Conservation (phyloP, 2,888 invertebrate species). For the Hydroisotoma schaefferi region DNA sequence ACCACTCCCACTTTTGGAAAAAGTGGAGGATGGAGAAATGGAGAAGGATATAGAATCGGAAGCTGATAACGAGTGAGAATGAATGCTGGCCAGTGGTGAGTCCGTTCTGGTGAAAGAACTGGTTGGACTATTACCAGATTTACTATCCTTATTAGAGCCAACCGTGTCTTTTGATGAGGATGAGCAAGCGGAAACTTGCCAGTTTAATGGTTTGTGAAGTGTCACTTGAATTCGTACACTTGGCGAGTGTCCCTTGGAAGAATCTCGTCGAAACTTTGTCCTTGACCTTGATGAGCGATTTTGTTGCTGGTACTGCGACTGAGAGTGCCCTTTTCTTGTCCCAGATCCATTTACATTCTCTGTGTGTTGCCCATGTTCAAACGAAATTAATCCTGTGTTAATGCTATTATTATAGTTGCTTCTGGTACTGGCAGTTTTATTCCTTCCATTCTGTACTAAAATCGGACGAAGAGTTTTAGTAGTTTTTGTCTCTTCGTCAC, state of each 20-base stretch:
- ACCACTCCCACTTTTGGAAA: not conserved
- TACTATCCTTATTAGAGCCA: too few relatives aligned
- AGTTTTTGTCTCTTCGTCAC: not conserved
- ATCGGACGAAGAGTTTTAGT: not conserved
- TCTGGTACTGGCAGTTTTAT: not conserved
- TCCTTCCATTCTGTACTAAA: not conserved
- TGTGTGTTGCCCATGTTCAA: too few relatives aligned
- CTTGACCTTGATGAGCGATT: slow-evolving; percentile 26
- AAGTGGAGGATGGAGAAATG: slow-evolving; percentile 26
- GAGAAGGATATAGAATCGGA: slow-evolving; percentile 32
- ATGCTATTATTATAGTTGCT: not conserved
- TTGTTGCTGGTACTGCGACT: slow-evolving; percentile 21
- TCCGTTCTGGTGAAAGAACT: slow-evolving; percentile 15
- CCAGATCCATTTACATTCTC: too few relatives aligned
- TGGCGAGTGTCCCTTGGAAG: slow-evolving; percentile 25
- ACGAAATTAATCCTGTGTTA: too few relatives aligned
- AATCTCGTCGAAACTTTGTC: slow-evolving; percentile 12
- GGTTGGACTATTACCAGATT: too few relatives aligned
- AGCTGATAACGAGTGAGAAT: slow-evolving; percentile 28
- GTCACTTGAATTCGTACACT: slow-evolving; percentile 37
- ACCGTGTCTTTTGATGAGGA: too few relatives aligned
- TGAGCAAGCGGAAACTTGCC: slow-evolving; percentile 29
- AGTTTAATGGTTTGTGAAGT: slow-evolving; percentile 37
- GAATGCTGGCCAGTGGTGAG: slow-evolving; percentile 14
- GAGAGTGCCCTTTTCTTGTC: slow-evolving; percentile 15